Base-by-base conservation (phyloP, 2,888 invertebrate genomes). In the Pseudococcus longispinus region DNA sequence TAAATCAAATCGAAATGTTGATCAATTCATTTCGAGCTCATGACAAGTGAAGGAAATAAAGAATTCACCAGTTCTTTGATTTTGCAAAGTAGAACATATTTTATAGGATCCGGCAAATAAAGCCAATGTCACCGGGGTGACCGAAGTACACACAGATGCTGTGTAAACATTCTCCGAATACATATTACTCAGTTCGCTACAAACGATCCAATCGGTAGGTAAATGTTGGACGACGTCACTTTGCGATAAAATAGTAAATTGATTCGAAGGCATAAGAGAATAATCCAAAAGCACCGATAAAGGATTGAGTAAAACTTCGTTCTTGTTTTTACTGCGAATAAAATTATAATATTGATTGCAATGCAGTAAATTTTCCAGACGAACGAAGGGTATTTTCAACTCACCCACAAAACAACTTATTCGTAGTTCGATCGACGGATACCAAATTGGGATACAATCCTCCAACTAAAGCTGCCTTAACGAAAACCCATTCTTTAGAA, bases 371-470 rank as follows among this genome's bases (percentile, higher is more conserved):
- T 44, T 13, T 44, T 9, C 9, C 13, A 13, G 44, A 9, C 5
- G 11, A 11, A 44, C 44, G 11, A 44, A 13, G 11, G 51, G 51
- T 18, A n/a, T 37, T n/a, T 60, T 74, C n/a, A n/a, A 90, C 92
- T 90, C 92, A 94, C 89, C 94, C 93, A 8, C 95, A 94, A 23
- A 94, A 91, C 15, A 96, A 90, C 1, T 93, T 92, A 18, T 91
- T 90, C 37, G 93, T 92, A 29, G 93, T 93, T 18, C 94, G 91
- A 90, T 95, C 95, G 0, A 95, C 93, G 26, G 94, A 92, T 23
- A 96, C 95, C 74, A 98, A 91, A 89, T 96, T 96, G 0, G 99
- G 98, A 91, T 98, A 98, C 88, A 96, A 92, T 0, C 98, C 98
- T 4, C 96, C 95, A 37, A 95, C 94, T 46, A 98, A 92, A 1